Evolutionary conservation across 2,797 vertebrate genomes (phyloP).

Genomic region (Cossypha niveicapilla): DNA sequence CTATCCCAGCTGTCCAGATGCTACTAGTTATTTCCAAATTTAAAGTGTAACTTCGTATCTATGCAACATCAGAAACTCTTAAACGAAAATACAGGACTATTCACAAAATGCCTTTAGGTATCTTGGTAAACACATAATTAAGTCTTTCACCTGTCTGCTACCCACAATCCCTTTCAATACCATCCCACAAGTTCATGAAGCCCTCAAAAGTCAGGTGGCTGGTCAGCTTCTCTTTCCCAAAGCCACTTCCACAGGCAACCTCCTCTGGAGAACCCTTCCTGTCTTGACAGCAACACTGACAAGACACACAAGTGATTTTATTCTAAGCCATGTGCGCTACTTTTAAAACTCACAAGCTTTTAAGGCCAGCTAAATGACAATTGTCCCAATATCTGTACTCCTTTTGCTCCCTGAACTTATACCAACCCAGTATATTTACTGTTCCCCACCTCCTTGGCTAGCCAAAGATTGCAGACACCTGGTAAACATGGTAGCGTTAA

Average conservation of each 20-base stretch:
- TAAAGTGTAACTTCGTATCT: not conserved
- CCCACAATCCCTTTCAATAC: not conserved
- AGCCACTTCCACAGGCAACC: not conserved
- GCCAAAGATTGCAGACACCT: not conserved
- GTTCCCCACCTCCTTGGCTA: not conserved
- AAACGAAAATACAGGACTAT: not conserved
- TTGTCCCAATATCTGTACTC: accelerated
- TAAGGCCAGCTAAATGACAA: accelerated
- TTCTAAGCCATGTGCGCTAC: not conserved
- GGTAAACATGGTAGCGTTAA: not conserved
- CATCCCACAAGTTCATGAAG: not conserved
- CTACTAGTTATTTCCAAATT: not conserved
- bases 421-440: not conserved
- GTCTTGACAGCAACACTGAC: not conserved
- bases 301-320: not conserved
- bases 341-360: not conserved
- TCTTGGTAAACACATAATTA: not conserved
- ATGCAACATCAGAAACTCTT: not conserved
- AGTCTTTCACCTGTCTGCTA: not conserved
- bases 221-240: not conserved
- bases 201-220: not conserved
- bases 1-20: not conserved
- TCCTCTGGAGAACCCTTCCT: accelerated
- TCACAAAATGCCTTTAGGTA: not conserved
- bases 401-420: not conserved